These are phyloP conservation scores for Podarcis siculus DNA, from an alignment of 2,797 vertebrate species.

Conservation along the genomic window DNA sequence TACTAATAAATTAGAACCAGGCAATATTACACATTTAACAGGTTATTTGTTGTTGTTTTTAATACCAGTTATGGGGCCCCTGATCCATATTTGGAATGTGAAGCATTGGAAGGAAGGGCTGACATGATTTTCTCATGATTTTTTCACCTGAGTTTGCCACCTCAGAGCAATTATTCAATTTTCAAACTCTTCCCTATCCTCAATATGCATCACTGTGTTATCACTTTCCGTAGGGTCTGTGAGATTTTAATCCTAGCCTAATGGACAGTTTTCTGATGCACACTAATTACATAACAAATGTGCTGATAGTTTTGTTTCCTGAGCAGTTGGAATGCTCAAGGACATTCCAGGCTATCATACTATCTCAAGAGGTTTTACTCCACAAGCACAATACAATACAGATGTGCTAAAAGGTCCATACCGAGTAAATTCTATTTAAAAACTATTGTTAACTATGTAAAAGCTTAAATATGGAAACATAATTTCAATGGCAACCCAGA, in stretches of 20 bases:
- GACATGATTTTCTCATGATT: too few species aligned
- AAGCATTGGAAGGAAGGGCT: too few species aligned
- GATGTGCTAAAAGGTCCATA: not conserved
- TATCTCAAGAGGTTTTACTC: not conserved
- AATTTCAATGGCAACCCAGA: not conserved
- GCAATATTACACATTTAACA: not conserved
- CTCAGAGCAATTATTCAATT: too few species aligned
- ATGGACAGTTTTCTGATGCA: not conserved
- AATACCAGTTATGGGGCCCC: too few species aligned
- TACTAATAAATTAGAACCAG: not conserved
- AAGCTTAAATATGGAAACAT: not conserved
- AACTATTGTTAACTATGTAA: not conserved
- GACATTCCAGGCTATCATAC: not conserved
- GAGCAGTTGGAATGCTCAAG: not conserved
- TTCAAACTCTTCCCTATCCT: too few species aligned
- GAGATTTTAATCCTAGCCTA: not conserved
- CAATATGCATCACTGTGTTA: too few species aligned
- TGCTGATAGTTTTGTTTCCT: not conserved
- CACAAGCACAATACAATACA: not conserved
- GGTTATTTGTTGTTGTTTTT: not conserved
- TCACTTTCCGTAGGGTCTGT: not conserved
- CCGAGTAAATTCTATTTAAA: not conserved
- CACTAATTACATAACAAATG: not conserved
- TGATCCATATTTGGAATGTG: too few species aligned
- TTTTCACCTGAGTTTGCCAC: too few species aligned